Percentiles rank a stretch among this genome's conserved stretches.
phyloP scores from a whole-genome alignment of 2,797 vertebrate genomes.

The Calcarius lapponicus region DNA sequence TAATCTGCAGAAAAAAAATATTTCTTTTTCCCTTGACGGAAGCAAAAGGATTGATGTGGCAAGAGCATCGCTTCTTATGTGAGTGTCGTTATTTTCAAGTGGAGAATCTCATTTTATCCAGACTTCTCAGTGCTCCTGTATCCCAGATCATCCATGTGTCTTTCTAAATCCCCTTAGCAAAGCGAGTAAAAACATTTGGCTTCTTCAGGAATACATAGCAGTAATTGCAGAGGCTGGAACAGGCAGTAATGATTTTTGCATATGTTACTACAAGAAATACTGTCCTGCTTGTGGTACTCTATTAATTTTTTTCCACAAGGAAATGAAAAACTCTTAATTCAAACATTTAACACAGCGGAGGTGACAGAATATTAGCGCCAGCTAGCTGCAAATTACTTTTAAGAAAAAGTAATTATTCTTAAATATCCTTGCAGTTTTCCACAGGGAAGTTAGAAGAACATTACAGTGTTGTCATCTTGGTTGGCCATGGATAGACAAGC shows the following conservation, averaged over 20 bases:
- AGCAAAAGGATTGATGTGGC: not conserved
- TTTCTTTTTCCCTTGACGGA: not conserved
- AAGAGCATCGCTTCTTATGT: not conserved
- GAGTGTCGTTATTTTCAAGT: not conserved
- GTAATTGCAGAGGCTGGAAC: conserved; percentile 2
- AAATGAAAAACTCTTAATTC: conserved; percentile 47
- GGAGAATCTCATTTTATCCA: not conserved
- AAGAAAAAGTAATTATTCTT: conserved; percentile 10
- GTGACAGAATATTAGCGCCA: not conserved
- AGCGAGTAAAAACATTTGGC: not conserved
- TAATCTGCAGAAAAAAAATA: not conserved
- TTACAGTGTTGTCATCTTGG: not conserved
- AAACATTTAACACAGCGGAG: not conserved
- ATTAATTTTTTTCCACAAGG: conserved; percentile 52
- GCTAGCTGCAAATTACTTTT: conserved; percentile 12
- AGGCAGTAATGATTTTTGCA: conserved; percentile 33
- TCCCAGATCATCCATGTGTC: not conserved
- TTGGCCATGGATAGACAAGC: not conserved
- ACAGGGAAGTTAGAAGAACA: not conserved
- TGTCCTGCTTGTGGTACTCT: not conserved
- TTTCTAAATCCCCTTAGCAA: conserved; percentile 20
- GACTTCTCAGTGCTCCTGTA: not conserved
- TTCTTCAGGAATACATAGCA: not conserved
- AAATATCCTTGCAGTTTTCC: conserved; percentile 31
- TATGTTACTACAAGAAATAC: conserved; percentile 27